A percentile compares a stretch with the other conserved stretches of the same genome.
phyloP scores from a whole-genome alignment of 1,140 invertebrate species.

The Luehdorfia chinensis region DNA sequence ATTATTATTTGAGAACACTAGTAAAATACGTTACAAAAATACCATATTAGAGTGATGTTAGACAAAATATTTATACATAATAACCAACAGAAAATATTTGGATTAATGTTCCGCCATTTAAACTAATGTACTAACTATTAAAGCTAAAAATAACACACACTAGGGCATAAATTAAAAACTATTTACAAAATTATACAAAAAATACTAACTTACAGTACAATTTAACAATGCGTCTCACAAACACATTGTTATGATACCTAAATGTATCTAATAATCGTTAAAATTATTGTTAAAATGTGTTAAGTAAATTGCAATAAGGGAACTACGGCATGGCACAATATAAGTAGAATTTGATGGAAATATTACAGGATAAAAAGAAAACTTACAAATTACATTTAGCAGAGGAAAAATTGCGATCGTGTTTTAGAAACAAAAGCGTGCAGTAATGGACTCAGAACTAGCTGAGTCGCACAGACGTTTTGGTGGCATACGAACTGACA shows the following conservation, averaged over 20 bases:
- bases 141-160: conserved; percentile 63
- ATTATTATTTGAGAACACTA: too few relatives aligned
- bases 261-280: too few relatives aligned
- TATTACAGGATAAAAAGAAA: conserved; percentile 5
- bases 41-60: too few relatives aligned
- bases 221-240: too few relatives aligned
- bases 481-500: conserved; percentile 14
- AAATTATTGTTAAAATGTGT: too few relatives aligned
- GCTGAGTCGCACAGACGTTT: conserved; percentile 68
- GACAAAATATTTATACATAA: too few relatives aligned
- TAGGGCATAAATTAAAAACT: conserved; percentile 66
- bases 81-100: conserved; percentile 30
- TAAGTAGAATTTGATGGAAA: conserved; percentile 22
- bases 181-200: conserved; percentile 74
- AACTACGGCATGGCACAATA: conserved; percentile 47
- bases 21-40: too few relatives aligned
- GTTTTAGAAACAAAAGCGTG: conserved; percentile 39
- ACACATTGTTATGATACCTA: too few relatives aligned
- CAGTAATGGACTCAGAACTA: conserved; percentile 58
- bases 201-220: conserved; percentile 23
- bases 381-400: not conserved
- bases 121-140: conserved; percentile 67
- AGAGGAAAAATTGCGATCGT: too few relatives aligned
- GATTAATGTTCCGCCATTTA: conserved; percentile 27
- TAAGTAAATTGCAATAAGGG: conserved; percentile 11